phyloP scores from a whole-genome alignment of 1,140 invertebrate species.

The Scaptomyza graminum region DNA sequence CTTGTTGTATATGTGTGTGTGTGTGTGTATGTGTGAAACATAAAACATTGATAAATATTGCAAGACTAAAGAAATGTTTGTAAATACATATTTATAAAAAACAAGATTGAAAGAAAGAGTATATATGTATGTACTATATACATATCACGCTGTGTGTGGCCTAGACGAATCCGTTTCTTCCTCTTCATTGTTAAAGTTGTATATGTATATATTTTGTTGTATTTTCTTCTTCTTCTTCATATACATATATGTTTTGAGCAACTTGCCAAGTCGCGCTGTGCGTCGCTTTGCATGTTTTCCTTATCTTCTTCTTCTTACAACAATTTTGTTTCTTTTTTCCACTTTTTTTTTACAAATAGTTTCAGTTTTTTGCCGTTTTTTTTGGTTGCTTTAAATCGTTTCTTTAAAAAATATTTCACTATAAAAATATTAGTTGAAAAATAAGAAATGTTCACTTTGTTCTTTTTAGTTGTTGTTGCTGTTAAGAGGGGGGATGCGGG shows the following conservation, averaged over 20 bases:
- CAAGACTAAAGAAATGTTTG: conserved; percentile 47
- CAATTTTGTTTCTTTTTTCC: conserved; percentile 45
- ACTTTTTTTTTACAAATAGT: conserved; percentile 54
- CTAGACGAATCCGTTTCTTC: conserved; percentile 55
- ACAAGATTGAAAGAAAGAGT: conserved; percentile 30
- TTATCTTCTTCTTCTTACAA: conserved; percentile 29
- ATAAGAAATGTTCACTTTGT: conserved; percentile 64
- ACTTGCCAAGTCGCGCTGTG: conserved; percentile 68
- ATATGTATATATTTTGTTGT: conserved; percentile 22
- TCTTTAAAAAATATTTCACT: conserved; percentile 75
- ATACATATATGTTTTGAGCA: conserved; percentile 53
- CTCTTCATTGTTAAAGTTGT: conserved; percentile 11
- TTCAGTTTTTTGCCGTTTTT: conserved; percentile 38
- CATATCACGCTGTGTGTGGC: conserved; percentile 71
- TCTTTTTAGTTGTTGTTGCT: conserved; percentile 49
- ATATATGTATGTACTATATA: conserved; percentile 65
- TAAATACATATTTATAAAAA: conserved; percentile 30
- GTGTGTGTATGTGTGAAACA: conserved; percentile 21
- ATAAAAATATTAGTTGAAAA: conserved; percentile 81
- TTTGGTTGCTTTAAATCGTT: conserved; percentile 61
- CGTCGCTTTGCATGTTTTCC: conserved; percentile 61
- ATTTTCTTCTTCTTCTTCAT: conserved; percentile 18
- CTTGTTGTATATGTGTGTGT: conserved; percentile 43
- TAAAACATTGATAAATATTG: conserved; percentile 56
- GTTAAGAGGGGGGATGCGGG: conserved; percentile 11